Base-by-base conservation (phyloP, 2,113 vertebrate species). In the Tapirus terrestris region DNA sequence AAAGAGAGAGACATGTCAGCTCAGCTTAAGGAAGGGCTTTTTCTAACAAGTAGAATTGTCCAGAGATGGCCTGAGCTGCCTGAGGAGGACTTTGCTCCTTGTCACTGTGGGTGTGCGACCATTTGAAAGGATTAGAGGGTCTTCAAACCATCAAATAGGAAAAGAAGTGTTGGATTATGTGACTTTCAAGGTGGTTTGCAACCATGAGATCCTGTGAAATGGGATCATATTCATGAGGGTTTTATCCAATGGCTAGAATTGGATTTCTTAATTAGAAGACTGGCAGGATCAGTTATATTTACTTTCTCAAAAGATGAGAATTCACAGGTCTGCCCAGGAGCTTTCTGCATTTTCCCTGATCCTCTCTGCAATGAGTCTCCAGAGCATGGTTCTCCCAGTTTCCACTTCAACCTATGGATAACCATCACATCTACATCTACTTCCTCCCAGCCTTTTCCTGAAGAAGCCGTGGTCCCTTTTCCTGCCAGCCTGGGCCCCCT, bases 191-290 rank as follows among this genome's bases (percentile, higher is more conserved):
- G 63, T 87, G 36, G 53, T 85, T 67, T 95, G 31, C 68, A 90
- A 84, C 25, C 36, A 43, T 43, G 20, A 14, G 65, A 90, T 51
- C 68, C 61, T 79, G 31, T 48, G 58, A 76, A 73, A 94, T 84
- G 67, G 43, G 11, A 87, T n/a, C 51, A 36, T 90, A 82, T 94
- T 89, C 39, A 93, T 48, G 25, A 96, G 25, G 21, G 11, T 90
- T 95, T 89, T 83, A 87, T 67, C 60, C 56, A 91, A 45, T 20
- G 45, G 39, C 8, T 76, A 81, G 67, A 81, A 92, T 17, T 94
- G 60, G 27, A 63, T 88, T 93, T 96, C 65, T 88, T 93, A 73
- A 97, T 67, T n/a, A 67, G 53, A 93, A 81, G 48, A 58, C 39
- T 91, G 58, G 45, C 58, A 89, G 18, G 25, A 61, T 67, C 43